phyloP scores from a whole-genome alignment of 1,140 invertebrate genomes.

The Bicyclus anynana region DNA sequence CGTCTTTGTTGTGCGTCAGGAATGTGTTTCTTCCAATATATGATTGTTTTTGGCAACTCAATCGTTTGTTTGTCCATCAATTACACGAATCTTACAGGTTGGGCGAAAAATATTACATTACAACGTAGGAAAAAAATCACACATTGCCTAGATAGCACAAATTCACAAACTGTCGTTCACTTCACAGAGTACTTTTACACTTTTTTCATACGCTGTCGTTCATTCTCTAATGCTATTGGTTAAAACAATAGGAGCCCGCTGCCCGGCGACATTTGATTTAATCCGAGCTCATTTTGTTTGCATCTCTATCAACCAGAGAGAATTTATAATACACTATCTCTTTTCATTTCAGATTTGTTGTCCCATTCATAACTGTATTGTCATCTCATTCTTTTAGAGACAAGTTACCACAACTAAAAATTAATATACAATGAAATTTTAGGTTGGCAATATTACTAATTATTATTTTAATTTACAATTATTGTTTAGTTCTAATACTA shows the following conservation, averaged over 20 bases:
- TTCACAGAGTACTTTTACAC: too few relatives aligned
- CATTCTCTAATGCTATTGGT: conserved; percentile 41
- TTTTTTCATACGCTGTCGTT: conserved; percentile 46
- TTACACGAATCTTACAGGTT: conserved; percentile 26
- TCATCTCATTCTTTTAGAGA: conserved; percentile 5
- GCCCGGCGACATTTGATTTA: conserved; percentile 6
- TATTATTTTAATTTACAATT: too few relatives aligned
- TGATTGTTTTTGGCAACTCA: conserved; percentile 15
- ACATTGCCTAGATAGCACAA: conserved; percentile 60
- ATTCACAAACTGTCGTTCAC: conserved; percentile 44
- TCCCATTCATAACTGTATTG: not conserved
- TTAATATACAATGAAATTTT: too few relatives aligned
- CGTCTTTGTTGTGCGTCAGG: conserved; percentile 16
- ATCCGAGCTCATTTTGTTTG: conserved; percentile 5
- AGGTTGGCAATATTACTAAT: too few relatives aligned
- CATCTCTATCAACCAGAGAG: conserved; percentile 13
- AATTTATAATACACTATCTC: conserved; percentile 8
- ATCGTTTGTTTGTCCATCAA: conserved; percentile 34
- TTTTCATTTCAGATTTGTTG: not conserved
- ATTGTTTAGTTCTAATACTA: too few relatives aligned
- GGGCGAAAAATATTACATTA: conserved; percentile 46
- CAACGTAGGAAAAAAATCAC: conserved; percentile 55
- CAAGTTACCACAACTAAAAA: not conserved
- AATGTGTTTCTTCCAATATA: conserved; percentile 16
- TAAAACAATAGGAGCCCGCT: conserved; percentile 30